These are phyloP conservation scores for Arenicola marina DNA, from an alignment of 2,888 invertebrate species.

Conservation along the genomic window DNA sequence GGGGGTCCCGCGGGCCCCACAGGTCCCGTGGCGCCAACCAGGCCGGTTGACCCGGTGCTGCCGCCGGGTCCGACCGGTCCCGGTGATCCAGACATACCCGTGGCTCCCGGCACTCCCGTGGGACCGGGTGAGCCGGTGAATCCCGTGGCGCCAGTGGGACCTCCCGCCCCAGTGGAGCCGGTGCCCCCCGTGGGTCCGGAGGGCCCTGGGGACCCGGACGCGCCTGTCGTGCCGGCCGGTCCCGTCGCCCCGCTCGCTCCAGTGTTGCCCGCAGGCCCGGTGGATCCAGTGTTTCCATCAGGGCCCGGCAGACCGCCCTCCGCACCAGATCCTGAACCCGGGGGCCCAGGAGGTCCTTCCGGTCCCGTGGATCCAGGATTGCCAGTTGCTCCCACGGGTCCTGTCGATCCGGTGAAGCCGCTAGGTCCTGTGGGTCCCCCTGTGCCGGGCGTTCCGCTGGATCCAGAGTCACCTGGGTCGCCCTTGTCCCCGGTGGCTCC, in stretches of 20 bases:
- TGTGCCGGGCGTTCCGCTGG: not conserved
- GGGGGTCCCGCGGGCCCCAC: not conserved
- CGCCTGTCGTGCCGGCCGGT: not conserved
- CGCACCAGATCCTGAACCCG: too few relatives aligned
- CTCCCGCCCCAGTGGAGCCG: not conserved
- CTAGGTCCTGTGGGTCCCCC: not conserved
- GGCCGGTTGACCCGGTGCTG: not conserved
- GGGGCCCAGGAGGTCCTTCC: not conserved
- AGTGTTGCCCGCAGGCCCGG: too few relatives aligned
- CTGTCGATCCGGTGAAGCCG: not conserved
- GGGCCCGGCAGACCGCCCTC: not conserved
- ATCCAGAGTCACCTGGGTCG: not conserved
- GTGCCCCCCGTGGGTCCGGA: not conserved
- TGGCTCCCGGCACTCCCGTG: not conserved
- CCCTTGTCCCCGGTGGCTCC: not conserved
- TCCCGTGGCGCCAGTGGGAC: not conserved
- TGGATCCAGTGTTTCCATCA: not conserved
- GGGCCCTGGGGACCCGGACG: not conserved
- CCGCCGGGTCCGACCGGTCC: not conserved
- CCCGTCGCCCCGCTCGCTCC: not conserved
- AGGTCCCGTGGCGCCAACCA: not conserved
- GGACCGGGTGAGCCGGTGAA: not conserved
- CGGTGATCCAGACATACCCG: not conserved
- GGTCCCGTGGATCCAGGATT: not conserved
- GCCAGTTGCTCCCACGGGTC: not conserved